A percentile compares a stretch with the other conserved stretches of the same genome.
phyloP scores from a whole-genome alignment of 2,113 vertebrate species.

The Athene cunicularia region DNA sequence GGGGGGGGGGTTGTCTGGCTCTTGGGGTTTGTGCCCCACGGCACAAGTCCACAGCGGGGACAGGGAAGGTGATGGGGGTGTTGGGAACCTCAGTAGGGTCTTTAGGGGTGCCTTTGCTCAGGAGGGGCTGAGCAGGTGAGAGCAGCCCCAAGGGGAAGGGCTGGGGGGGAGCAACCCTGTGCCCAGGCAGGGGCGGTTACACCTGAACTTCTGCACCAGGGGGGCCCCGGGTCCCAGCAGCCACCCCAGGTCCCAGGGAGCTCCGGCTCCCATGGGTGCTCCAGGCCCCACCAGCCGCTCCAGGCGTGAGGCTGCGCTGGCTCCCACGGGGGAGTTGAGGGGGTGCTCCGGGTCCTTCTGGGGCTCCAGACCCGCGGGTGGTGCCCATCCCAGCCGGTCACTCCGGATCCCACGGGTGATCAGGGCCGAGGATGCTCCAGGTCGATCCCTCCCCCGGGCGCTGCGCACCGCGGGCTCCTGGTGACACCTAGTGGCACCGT shows the following conservation, averaged over 20 bases:
- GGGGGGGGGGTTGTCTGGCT: background rate
- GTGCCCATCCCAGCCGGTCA: fast-evolving
- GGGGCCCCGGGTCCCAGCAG: background rate
- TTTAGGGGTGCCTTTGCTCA: background rate
- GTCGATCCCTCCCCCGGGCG: background rate
- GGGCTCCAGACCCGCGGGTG: background rate
- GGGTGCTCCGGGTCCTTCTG: background rate
- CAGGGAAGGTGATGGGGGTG: background rate
- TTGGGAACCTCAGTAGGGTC: background rate
- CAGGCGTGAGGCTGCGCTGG: fast-evolving
- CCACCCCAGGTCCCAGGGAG: fast-evolving
- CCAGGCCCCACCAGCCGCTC: fast-evolving
- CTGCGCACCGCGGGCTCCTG: background rate
- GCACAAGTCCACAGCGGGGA: fast-evolving
- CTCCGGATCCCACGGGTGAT: background rate
- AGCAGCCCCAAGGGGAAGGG: background rate
- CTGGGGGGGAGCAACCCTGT: background rate
- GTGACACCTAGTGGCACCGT: constrained; percentile 37
- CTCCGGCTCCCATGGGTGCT: background rate
- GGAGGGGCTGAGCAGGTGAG: background rate
- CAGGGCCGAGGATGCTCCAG: background rate
- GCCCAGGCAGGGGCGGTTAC: background rate
- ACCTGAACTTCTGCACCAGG: background rate
- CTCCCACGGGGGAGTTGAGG: background rate
- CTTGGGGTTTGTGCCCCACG: background rate